Evolutionary conservation across 2,888 invertebrate genomes (phyloP).

Genomic region (Busseola fusca): DNA sequence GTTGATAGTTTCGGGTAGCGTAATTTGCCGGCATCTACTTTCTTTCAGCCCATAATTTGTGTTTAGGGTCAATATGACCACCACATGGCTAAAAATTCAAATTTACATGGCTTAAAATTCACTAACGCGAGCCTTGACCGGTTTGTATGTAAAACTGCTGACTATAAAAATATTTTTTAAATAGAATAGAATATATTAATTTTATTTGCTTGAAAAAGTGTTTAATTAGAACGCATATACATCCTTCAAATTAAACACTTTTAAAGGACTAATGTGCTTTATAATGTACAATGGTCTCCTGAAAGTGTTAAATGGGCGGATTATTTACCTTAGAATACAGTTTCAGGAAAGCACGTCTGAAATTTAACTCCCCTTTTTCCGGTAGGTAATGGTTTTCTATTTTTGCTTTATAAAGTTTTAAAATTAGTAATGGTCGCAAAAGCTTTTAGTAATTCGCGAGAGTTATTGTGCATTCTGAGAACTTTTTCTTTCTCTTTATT

Average conservation of each 20-base stretch:
- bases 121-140: too few relatives aligned
- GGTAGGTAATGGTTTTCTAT: conserved; percentile 22
- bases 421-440: conserved; percentile 38
- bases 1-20: too few relatives aligned
- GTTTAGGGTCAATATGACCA: too few relatives aligned
- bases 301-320: conserved; percentile 69
- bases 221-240: neutral
- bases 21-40: too few relatives aligned
- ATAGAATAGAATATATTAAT: too few relatives aligned
- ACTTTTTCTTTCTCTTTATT: neutral
- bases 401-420: conserved; percentile 38
- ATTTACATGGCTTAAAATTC: too few relatives aligned
- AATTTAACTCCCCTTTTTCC: conserved; percentile 61
- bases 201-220: too few relatives aligned
- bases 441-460: conserved; percentile 17
- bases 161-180: neutral
- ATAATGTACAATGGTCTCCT: conserved; percentile 50
- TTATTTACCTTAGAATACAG: conserved; percentile 70
- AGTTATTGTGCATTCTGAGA: neutral
- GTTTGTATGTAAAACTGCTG: too few relatives aligned
- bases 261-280: too few relatives aligned
- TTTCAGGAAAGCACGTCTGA: conserved; percentile 63
- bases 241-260: too few relatives aligned
- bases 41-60: too few relatives aligned
- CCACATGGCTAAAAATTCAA: too few relatives aligned